Evolutionary conservation across 2,797 vertebrate species (phyloP).

Genomic region (Babyrousa celebensis): DNA sequence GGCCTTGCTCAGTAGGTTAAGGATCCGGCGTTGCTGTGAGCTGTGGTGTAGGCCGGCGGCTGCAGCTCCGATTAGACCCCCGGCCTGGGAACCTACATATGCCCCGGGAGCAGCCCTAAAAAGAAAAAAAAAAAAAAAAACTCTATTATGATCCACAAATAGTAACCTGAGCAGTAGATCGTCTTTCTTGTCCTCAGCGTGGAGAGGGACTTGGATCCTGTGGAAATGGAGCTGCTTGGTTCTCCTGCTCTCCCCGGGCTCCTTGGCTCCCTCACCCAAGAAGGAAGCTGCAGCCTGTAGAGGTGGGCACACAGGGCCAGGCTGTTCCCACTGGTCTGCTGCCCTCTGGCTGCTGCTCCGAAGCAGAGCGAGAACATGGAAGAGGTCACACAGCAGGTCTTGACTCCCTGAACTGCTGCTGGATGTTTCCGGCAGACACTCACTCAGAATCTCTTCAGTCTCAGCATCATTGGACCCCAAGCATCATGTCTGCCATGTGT

Average conservation of each 20-base stretch:
- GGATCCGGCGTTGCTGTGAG: too few relatives aligned
- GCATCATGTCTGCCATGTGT: accelerated
- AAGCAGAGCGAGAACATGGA: accelerated
- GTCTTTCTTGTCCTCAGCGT: accelerated
- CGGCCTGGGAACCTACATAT: too few relatives aligned
- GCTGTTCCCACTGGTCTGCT: accelerated
- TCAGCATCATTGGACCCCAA: accelerated
- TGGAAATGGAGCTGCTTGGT: accelerated
- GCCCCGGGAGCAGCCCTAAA: too few relatives aligned
- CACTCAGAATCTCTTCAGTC: accelerated
- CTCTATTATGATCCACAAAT: too few relatives aligned
- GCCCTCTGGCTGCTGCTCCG: background rate
- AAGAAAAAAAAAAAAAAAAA: too few relatives aligned
- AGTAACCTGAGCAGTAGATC: accelerated
- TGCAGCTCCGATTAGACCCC: too few relatives aligned
- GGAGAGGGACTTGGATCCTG: background rate
- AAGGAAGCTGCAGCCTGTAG: accelerated
- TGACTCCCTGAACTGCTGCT: too few relatives aligned
- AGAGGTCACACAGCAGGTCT: accelerated
- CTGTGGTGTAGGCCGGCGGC: too few relatives aligned
- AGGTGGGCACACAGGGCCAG: accelerated
- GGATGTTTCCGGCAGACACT: accelerated
- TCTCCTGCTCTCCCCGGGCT: too few relatives aligned
- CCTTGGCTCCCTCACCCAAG: background rate
- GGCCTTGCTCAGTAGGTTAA: too few relatives aligned